Conservation (phyloP, 2,113 vertebrate species). For the Oncorhynchus keta region DNA sequence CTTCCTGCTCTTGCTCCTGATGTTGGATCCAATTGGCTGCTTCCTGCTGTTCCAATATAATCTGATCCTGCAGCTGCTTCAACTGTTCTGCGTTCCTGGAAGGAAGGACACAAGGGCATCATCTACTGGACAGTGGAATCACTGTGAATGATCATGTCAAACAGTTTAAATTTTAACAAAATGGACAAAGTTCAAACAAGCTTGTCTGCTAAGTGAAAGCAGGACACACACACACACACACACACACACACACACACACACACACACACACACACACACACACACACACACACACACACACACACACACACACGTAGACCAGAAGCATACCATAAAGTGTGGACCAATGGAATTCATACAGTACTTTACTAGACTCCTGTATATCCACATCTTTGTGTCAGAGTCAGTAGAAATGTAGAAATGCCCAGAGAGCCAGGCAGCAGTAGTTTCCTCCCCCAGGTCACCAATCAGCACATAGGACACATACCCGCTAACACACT, state of each 20-base stretch:
- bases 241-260: not conserved
- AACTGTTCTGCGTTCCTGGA: constrained; percentile 86
- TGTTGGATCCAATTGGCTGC: constrained; percentile 69
- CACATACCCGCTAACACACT: constrained; percentile 1
- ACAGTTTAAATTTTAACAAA: not conserved
- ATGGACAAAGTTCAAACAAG: not conserved
- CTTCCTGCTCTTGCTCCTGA: constrained; percentile 45
- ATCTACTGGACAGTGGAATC: not conserved
- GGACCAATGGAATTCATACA: not conserved
- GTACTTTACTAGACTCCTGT: not conserved
- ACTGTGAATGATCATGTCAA: too few relatives aligned
- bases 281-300: not conserved
- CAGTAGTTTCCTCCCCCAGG: not conserved
- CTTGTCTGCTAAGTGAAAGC: not conserved
- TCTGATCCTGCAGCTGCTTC: constrained; percentile 93
- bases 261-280: not conserved
- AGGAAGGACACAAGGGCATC: constrained; percentile 18
- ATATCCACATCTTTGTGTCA: not conserved
- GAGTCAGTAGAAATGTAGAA: too few relatives aligned
- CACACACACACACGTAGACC: not conserved
- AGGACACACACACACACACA: not conserved
- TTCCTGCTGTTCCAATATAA: constrained; percentile 89
- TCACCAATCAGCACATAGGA: constrained; percentile 28
- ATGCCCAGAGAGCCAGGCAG: constrained; percentile 1
- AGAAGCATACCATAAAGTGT: too few relatives aligned